phyloP scores from a whole-genome alignment of 2,113 vertebrate genomes.

The Urocitellus parryii region DNA sequence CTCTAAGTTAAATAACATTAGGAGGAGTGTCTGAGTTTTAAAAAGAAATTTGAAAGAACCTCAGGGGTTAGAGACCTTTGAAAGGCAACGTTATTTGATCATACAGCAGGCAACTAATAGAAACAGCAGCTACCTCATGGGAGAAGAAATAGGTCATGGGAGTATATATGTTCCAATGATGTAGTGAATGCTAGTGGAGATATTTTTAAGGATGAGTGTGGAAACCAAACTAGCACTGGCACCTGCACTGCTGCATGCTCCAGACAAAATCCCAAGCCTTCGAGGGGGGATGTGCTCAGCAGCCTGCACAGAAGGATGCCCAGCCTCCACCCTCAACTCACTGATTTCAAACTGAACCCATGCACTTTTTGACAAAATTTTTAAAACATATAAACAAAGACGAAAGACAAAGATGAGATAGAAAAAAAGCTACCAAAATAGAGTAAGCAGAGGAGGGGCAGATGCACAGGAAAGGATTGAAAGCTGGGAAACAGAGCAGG shows the following conservation, averaged over 20 bases:
- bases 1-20: background rate
- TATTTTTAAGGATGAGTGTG: background rate
- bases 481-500: background rate
- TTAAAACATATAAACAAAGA: background rate
- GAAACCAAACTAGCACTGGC: background rate
- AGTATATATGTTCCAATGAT: background rate
- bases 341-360: background rate
- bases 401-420: background rate
- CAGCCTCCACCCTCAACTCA: background rate
- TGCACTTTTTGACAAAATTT: background rate
- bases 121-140: background rate
- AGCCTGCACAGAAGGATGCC: background rate
- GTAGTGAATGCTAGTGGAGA: background rate
- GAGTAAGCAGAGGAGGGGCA: background rate
- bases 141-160: background rate
- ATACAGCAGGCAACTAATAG: background rate
- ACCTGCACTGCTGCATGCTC: background rate
- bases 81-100: background rate
- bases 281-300: background rate
- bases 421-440: background rate
- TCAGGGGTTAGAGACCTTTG: background rate
- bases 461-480: accelerated
- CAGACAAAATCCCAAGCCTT: background rate
- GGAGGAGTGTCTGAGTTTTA: background rate
- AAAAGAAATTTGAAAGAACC: background rate